Evolutionary conservation across 2,888 invertebrate species (phyloP), one percentile per base, ranked within the genome.

Genomic region (Megalurothrips usitatus): DNA sequence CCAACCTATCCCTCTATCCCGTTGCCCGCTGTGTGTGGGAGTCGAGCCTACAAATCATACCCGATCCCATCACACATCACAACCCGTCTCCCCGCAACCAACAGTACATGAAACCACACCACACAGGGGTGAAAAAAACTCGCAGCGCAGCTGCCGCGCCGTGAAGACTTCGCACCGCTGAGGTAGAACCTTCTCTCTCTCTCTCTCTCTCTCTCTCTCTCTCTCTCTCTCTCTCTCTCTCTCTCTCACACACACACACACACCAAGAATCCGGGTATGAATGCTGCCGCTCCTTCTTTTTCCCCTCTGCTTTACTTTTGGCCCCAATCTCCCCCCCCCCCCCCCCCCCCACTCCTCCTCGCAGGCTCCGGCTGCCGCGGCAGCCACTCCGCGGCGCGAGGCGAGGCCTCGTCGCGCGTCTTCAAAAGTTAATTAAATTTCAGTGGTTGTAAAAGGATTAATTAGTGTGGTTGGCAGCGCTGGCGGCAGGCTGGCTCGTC

Each of bases 371-470:
- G 19, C n/a, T n/a, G 58, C 58, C 14, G n/a, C n/a, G n/a, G n/a
- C n/a, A n/a, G 19, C 58, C 12, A 6, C 58, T n/a, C 58, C 58
- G 58, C 52, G 14, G 4, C 58, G 58, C 12, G 1, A 17, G 19
- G 58, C 58, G 6, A 23, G 6, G 68, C 68, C 52, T 52, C n/a
- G n/a, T n/a, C 58, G 34, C 58, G 58, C 68, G 68, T 75, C 68
- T 75, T 75, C 68, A 75, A 75, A 75, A 75, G 68, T 75, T 75
- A 75, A 75, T 75, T 75, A 75, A 75, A 75, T 75, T 75, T 75
- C 68, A 75, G 68, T 75, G 68, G 68, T 75, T 75, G 68, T 75
- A 75, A 75, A 75, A 75, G 68, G 68, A 75, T 75, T 75, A 75
- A 75, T 75, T 75, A 75, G 68, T 75, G 68, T 75, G 68, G 68